Percentiles rank a stretch among this genome's conserved stretches.
Evolutionary conservation across 2,113 vertebrate genomes (phyloP).

Genomic region (Pluvianellus socialis): DNA sequence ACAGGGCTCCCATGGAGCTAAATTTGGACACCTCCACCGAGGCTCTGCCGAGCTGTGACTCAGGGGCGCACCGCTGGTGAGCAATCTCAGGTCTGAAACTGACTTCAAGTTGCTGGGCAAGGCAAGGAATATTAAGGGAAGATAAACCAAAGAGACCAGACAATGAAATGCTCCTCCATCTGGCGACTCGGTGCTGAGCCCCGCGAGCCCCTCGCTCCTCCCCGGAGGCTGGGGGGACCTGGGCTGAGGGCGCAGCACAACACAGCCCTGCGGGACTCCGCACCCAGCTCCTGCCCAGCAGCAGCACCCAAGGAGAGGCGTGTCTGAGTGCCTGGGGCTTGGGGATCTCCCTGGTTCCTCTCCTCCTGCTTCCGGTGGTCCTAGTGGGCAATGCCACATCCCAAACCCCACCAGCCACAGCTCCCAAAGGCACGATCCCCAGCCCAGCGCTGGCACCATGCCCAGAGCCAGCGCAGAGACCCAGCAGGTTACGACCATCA

Average conservation of each 20-base stretch:
- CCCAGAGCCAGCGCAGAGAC: background rate
- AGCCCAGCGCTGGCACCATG: background rate
- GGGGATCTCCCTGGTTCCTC: background rate
- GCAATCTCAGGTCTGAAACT: background rate
- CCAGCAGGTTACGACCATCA: rapidly evolving
- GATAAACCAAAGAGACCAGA: background rate
- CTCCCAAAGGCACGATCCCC: background rate
- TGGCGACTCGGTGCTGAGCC: background rate
- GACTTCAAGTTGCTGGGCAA: background rate
- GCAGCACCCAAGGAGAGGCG: background rate
- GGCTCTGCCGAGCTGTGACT: background rate
- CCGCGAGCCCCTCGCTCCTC: background rate
- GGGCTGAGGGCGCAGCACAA: background rate
- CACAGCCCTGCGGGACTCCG: background rate
- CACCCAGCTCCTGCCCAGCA: background rate
- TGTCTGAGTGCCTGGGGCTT: background rate
- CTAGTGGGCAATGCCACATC: rapidly evolving
- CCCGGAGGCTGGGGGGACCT: too few relatives aligned
- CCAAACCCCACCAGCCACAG: background rate
- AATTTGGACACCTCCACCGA: background rate
- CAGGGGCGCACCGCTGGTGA: background rate
- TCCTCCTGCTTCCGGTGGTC: background rate
- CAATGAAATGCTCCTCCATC: background rate
- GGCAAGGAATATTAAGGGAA: background rate
- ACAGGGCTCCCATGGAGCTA: background rate